A percentile compares a stretch with the other conserved stretches of the same genome.
Conservation (phyloP, 2,113 vertebrate genomes). For the Junco hyemalis region DNA sequence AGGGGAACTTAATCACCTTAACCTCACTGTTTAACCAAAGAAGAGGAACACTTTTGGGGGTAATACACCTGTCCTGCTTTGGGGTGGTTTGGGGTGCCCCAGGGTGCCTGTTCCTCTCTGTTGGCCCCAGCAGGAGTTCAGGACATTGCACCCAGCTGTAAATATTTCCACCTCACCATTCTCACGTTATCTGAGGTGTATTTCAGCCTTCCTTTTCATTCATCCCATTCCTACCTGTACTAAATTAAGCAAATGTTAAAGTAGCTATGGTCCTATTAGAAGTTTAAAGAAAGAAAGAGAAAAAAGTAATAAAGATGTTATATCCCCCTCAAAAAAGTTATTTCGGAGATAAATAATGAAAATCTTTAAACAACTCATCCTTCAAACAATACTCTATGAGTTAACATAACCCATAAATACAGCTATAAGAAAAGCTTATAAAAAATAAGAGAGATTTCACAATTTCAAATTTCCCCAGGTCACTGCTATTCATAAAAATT, state of each 20-base stretch:
- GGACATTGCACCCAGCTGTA: neutral
- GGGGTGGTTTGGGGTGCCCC: neutral
- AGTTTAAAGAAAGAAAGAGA: neutral
- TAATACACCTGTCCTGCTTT: neutral
- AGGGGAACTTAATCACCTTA: neutral
- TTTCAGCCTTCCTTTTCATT: neutral
- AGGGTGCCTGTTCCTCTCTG: neutral
- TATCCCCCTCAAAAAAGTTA: neutral
- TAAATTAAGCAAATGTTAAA: neutral
- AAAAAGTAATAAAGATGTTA: neutral
- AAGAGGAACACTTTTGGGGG: neutral
- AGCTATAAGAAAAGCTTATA: neutral
- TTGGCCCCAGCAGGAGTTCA: neutral
- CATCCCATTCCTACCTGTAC: neutral
- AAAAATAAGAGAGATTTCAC: neutral
- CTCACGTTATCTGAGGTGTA: neutral
- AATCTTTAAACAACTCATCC: neutral
- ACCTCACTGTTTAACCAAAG: neutral
- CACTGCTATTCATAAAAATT: neutral
- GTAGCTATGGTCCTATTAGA: neutral
- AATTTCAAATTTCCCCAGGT: neutral
- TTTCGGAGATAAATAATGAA: neutral
- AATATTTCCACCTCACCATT: neutral
- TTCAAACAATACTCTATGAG: neutral
- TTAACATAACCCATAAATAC: neutral